Evolutionary conservation across 2,797 vertebrate species (phyloP).

Genomic region (Anguilla marmorata): DNA sequence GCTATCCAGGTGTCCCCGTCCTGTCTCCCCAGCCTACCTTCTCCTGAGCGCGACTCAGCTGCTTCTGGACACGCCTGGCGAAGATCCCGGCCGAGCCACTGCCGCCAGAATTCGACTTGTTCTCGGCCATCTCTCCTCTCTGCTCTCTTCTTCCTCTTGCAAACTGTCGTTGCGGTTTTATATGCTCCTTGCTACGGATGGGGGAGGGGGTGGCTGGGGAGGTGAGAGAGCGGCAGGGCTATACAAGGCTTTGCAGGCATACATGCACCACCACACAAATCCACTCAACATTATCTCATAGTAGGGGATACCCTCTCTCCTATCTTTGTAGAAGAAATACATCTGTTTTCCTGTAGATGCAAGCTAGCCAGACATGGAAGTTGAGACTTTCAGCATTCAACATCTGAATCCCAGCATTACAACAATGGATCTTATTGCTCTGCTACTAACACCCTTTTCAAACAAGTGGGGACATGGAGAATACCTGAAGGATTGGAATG

Average conservation of each 20-base stretch:
- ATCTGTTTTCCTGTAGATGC: background rate
- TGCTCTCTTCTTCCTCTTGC: conserved; percentile 19
- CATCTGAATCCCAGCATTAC: background rate
- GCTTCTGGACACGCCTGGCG: conserved; percentile 87
- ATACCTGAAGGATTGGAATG: background rate
- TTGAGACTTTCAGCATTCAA: background rate
- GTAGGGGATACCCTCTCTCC: background rate
- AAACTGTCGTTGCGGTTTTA: background rate
- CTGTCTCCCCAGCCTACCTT: conserved; percentile 74
- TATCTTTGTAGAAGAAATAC: background rate
- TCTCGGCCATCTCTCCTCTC: conserved; percentile 67
- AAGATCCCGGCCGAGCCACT: conserved; percentile 77
- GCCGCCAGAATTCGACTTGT: conserved; percentile 54
- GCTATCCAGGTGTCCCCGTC: background rate
- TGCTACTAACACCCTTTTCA: background rate
- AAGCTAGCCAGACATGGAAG: background rate
- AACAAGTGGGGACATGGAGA: background rate
- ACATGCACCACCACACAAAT: background rate
- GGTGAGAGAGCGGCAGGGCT: background rate
- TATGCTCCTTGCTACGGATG: background rate
- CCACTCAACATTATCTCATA: background rate
- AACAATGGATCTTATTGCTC: background rate
- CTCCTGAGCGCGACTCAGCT: conserved; percentile 87
- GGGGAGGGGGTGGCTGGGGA: background rate
- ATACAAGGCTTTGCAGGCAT: background rate